Base-by-base conservation (phyloP, 1,140 invertebrate genomes). In the Meloidogyne hapla region DNA sequence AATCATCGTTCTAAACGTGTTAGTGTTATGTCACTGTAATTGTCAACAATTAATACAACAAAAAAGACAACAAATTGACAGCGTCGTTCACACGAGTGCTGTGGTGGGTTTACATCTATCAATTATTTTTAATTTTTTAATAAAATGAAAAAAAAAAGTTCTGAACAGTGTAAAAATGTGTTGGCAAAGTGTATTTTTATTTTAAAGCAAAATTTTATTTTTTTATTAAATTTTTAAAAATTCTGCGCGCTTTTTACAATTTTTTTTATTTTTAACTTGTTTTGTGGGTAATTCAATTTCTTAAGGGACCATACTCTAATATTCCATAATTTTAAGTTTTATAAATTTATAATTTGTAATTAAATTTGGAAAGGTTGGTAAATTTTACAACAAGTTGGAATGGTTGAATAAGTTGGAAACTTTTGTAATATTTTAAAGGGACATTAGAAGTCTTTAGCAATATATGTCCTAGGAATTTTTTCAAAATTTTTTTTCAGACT, bases 21-120 rank as follows among this genome's bases (percentile, higher is more conserved):
- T 8, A 67, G 65, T 67, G 28, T 67, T 42, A n/a, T 23, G 62
- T 26, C 62, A 63, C 62, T 67, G 40, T 42, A n/a, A 21, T n/a
- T 56, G 45, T 23, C n/a, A 62, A n/a, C 2, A 33, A 62, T 62
- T 28, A 38, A 21, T 72, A 28, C 40, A 62, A 62, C 45, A 28
- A 26, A 26, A 28, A 62, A 72, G 23, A 13, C 69, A n/a, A 33
- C 42, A 62, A 48, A 28, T n/a, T n/a, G n/a, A 71, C 69, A 33
- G 28, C 15, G 69, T 4, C 45, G 69, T 21, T 72, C 69, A 33
- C 69, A 72, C n/a, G n/a, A 72, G 69, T 62, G 45, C 69, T 9
- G 69, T 72, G 69, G 69, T 72, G 26, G 45, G 33, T 9, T n/a
- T n/a, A n/a, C 8, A 3, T 48, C 18, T 18, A 3, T 18, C 5